Base-by-base conservation (phyloP, 2,888 invertebrate genomes). In the Erebia aethiops region DNA sequence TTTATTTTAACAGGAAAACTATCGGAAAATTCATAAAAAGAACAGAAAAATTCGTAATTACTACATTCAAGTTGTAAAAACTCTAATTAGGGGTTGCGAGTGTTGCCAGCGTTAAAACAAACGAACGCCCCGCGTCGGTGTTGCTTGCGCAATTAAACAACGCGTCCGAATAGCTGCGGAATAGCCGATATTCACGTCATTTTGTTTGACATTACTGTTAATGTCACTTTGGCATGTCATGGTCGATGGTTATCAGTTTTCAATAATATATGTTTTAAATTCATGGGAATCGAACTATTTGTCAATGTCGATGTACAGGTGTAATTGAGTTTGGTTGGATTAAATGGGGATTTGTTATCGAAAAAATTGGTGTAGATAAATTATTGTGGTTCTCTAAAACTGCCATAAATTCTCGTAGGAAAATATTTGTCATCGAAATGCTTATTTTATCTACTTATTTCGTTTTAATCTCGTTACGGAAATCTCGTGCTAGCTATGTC, bases 181-280 rank as follows among this genome's bases (percentile, higher is more conserved):
- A 90, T 90, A 88, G 87, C 90, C 88, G 80, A 90, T 89, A 81
- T 79, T 77, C 81, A 83, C 80, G 86, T 87, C 86, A 87, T 88
- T 84, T 82, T 90, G 89, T 89, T 90, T 90, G 89, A 88, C 89
- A 88, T 82, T 89, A 88, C 85, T 91, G 91, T 90, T 92, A 92
- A 93, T 93, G 91, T 87, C 84, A 82, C 79, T 87, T 88, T 92
- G 87, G 92, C 92, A 93, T 92, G 92, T 91, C 88, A 91, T 84
- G 79, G 72, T 75, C 60, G 88, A 87, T 88, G 68, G 49, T 77
- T 86, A 87, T 89, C 88, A 70, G 74, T 73, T 82, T 86, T 87
- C 82, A 85, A 87, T 88, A 84, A 83, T 82, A 82, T 80, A 80
- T 77, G 71, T 80, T 84, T 83, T 82, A 84, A 83, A 85, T 87